Conservation (phyloP, 2,113 vertebrate species). For the Dicaeum eximium region DNA sequence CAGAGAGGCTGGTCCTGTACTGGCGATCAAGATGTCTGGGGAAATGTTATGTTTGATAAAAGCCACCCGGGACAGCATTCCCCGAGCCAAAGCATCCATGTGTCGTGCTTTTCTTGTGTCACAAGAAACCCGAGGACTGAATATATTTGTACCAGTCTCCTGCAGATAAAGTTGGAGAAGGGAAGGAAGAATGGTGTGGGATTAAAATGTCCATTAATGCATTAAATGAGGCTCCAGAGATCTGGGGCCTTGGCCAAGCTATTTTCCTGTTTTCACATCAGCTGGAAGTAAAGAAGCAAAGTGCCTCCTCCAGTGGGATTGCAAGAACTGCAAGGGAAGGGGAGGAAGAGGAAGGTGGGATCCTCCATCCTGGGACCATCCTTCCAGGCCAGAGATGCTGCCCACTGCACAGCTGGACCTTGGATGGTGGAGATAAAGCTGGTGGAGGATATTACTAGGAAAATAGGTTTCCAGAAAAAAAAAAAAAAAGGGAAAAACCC, state of each 20-base stretch:
- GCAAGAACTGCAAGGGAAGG: not conserved
- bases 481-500: not conserved
- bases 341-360: not conserved
- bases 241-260: not conserved
- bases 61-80: not conserved
- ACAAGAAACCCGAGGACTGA: not conserved
- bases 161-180: not conserved
- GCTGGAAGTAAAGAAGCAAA: not conserved
- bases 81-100: not conserved
- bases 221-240: not conserved
- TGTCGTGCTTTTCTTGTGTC: not conserved
- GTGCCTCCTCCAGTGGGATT: not conserved
- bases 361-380: not conserved
- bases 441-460: not conserved
- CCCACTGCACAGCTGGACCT: not conserved
- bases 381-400: not conserved
- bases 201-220: not conserved
- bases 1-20: constrained; percentile 1
- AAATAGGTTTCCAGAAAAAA: not conserved
- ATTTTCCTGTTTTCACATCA: not conserved
- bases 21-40: not conserved
- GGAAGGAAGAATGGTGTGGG: not conserved
- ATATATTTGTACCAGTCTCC: not conserved
- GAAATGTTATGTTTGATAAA: not conserved
- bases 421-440: not conserved